Evolutionary conservation across 2,888 invertebrate genomes (phyloP).

Genomic region (Gari tellinella): DNA sequence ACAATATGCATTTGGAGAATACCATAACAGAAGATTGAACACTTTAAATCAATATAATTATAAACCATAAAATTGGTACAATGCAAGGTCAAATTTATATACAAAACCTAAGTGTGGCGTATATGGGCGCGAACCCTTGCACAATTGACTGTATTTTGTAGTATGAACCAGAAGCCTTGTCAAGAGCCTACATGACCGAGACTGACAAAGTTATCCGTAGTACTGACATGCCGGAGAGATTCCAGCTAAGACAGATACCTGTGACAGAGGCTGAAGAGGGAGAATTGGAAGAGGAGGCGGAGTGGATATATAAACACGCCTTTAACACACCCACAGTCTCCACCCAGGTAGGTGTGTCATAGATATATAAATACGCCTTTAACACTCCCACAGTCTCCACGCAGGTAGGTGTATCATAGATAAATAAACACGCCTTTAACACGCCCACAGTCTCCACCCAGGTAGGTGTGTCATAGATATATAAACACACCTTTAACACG

Average conservation of each 20-base stretch:
- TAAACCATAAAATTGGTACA: no score
- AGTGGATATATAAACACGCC: constrained; percentile 98
- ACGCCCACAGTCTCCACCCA: constrained; percentile 93
- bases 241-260: constrained; percentile 92
- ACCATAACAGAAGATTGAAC: no score
- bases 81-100: no score
- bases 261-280: constrained; percentile 88
- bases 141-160: no score
- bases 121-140: no score
- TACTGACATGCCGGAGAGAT: constrained; percentile 86
- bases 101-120: no score
- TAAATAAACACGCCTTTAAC: constrained; percentile 96
- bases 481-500: no score
- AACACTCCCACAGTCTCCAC: no score
- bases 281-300: constrained; percentile 96
- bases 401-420: constrained; percentile 85
- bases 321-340: constrained; percentile 94
- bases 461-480: constrained; percentile 84
- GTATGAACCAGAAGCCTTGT: constrained; percentile 98
- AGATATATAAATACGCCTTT: no score
- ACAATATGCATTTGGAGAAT: no score
- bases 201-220: constrained; percentile 91
- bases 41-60: no score
- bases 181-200: constrained; percentile 97
- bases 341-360: constrained; percentile 87